Percentiles rank a stretch among this genome's conserved stretches.
These are phyloP conservation scores for Lichenostomus cassidix DNA, from an alignment of 2,113 vertebrate genomes.

Conservation along the genomic window DNA sequence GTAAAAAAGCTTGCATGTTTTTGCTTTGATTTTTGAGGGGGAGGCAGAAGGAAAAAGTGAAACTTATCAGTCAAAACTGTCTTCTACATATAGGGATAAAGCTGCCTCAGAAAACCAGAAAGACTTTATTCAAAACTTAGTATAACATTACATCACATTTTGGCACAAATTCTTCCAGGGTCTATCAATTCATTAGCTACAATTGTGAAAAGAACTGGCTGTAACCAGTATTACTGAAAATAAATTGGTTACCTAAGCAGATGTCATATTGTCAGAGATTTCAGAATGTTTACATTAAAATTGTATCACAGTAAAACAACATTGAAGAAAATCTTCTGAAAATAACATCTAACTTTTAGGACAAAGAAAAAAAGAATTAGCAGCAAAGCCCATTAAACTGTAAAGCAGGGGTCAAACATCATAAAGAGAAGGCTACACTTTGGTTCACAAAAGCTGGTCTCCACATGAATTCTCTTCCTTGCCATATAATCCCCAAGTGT, in stretches of 20 bases:
- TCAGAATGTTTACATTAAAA: not conserved
- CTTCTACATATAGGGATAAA: not conserved
- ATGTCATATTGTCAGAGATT: not conserved
- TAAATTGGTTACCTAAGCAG: not conserved
- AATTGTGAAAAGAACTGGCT: not conserved
- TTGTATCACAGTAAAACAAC: not conserved
- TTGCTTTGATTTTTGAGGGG: not conserved
- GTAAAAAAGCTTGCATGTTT: not conserved
- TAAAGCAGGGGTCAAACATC: not conserved
- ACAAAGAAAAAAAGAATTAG: not conserved
- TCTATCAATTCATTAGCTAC: not conserved
- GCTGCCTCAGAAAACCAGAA: not conserved
- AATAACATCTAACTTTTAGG: not conserved
- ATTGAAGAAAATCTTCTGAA: not conserved
- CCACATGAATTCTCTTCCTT: not conserved
- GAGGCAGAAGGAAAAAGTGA: not conserved
- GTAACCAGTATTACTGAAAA: not conserved
- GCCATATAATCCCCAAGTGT: not conserved
- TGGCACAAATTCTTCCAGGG: not conserved
- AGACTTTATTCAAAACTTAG: not conserved
- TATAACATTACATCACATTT: not conserved
- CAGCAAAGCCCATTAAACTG: not conserved
- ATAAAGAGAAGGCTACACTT: not conserved
- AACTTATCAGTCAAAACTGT: not conserved
- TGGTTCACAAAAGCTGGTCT: not conserved